phyloP scores from a whole-genome alignment of 2,113 vertebrate species.

The Galeopterus variegatus region DNA sequence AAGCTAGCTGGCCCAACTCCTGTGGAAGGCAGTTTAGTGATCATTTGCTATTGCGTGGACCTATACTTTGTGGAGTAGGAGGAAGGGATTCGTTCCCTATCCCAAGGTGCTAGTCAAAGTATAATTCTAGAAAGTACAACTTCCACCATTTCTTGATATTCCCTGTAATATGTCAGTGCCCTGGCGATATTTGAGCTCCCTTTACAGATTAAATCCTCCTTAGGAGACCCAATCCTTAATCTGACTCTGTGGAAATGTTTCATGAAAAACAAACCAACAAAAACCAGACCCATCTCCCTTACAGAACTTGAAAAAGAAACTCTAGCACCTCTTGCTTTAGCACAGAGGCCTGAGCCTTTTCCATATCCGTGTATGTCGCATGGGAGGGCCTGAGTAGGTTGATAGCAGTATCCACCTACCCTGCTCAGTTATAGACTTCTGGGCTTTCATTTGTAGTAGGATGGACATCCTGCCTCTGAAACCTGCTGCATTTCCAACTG shows the following conservation, averaged over 20 bases:
- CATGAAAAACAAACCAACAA: not conserved
- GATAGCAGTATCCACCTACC: not conserved
- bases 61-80: not conserved
- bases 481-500: not conserved
- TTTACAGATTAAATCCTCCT: conserved; percentile 4
- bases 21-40: not conserved
- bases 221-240: not conserved
- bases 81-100: not conserved
- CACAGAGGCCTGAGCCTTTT: not conserved
- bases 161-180: not conserved
- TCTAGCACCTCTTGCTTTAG: not conserved
- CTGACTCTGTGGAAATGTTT: not conserved
- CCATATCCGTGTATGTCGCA: not conserved
- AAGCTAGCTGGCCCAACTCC: not conserved
- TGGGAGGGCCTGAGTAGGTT: not conserved
- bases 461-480: not conserved
- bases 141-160: not conserved
- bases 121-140: conserved; percentile 9
- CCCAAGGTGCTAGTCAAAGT: not conserved
- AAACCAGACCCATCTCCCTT: not conserved
- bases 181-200: not conserved
- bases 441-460: not conserved
- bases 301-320: not conserved
- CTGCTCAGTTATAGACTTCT: not conserved
- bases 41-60: not conserved